Percentiles rank a stretch among this genome's conserved stretches.
phyloP scores from a whole-genome alignment of 2,797 vertebrate genomes.

The Echeneis naucrates region DNA sequence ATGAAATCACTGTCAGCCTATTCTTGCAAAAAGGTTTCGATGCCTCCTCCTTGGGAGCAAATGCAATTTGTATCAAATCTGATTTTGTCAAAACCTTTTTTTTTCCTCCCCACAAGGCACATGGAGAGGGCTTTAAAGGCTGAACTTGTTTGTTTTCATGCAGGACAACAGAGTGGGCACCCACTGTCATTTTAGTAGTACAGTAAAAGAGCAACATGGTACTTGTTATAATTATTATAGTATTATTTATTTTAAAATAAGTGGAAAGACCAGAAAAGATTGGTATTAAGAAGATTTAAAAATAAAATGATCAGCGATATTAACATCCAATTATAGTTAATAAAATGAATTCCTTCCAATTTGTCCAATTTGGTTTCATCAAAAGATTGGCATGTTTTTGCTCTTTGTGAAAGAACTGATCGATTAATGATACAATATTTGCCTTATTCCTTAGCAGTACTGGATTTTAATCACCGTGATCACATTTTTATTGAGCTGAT shows the following conservation, averaged over 20 bases:
- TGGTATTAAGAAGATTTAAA: neutral
- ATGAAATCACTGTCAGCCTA: constrained; percentile 88
- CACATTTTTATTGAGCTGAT: neutral
- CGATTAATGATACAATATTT: neutral
- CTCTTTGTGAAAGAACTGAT: neutral
- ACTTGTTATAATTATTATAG: no score
- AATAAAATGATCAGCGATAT: neutral
- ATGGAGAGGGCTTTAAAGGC: constrained; percentile 34
- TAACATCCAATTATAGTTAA: neutral
- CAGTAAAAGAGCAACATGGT: constrained; percentile 6
- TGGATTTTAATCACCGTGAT: neutral
- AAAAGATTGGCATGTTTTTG: neutral
- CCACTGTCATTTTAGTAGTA: neutral
- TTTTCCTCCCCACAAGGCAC: constrained; percentile 22
- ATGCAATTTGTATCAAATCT: constrained; percentile 84
- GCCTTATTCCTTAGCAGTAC: neutral
- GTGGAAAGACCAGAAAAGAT: neutral
- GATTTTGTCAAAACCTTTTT: constrained; percentile 72
- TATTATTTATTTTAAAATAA: neutral
- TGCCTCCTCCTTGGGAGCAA: constrained; percentile 79
- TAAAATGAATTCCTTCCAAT: constrained; percentile 1
- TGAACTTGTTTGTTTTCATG: constrained; percentile 38
- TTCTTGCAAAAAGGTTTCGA: constrained; percentile 81
- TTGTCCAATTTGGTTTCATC: no score
- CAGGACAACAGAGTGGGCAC: constrained; percentile 10